Conservation (phyloP, 2,888 invertebrate genomes). For the Pasiphila rectangulata region DNA sequence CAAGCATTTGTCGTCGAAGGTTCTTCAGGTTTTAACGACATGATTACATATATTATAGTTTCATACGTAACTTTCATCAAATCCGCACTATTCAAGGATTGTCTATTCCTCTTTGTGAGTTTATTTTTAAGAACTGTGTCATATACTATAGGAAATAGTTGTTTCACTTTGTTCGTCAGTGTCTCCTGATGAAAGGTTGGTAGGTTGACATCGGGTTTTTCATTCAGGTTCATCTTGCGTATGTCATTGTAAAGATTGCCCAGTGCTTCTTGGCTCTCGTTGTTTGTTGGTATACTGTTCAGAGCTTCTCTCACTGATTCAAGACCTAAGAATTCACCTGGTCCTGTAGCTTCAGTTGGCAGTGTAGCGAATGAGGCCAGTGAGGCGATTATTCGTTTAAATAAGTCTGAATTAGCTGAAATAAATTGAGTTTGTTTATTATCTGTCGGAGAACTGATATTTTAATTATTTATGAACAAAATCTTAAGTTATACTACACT, state of each 20-base stretch:
- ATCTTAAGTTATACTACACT: too few relatives aligned
- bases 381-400: conserved; percentile 13
- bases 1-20: not conserved
- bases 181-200: conserved; percentile 6
- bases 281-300: conserved; percentile 10
- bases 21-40: conserved; percentile 10
- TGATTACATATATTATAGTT: conserved; percentile 17
- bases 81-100: conserved; percentile 9
- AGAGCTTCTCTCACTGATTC: conserved; percentile 17
- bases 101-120: not conserved
- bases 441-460: not conserved
- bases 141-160: conserved; percentile 12
- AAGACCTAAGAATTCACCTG: conserved; percentile 13
- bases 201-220: conserved; percentile 5
- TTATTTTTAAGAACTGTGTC: conserved; percentile 9
- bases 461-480: too few relatives aligned
- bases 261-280: conserved; percentile 3
- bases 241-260: conserved; percentile 16
- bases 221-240: conserved; percentile 11
- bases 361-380: conserved; percentile 8
- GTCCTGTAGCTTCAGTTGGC: conserved; percentile 1
- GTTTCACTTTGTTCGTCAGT: conserved; percentile 13
- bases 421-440: not conserved
- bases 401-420: conserved; percentile 16
- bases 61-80: conserved; percentile 22